phyloP scores from a whole-genome alignment of 2,113 vertebrate species.

The Falcunculus frontatus region DNA sequence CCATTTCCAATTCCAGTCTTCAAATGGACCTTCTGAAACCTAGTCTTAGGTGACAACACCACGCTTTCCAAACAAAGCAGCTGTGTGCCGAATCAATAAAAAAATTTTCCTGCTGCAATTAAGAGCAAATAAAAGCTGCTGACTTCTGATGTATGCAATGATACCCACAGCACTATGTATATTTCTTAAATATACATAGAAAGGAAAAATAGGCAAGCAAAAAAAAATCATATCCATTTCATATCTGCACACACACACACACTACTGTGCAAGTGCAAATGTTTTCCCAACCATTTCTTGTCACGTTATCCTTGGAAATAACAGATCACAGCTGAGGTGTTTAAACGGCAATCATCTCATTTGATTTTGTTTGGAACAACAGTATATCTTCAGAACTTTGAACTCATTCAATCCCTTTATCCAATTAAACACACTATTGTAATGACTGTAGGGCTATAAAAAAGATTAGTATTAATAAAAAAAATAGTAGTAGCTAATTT shows the following conservation, averaged over 20 bases:
- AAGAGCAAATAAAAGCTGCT: slow-evolving; percentile 54
- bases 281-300: slow-evolving; percentile 34
- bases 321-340: neutral
- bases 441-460: neutral
- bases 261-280: slow-evolving; percentile 24
- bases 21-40: neutral
- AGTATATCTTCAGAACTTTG: slow-evolving; percentile 17
- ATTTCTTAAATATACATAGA: slow-evolving; percentile 71
- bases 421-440: neutral
- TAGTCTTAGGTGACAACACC: neutral
- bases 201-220: slow-evolving; percentile 21
- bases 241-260: neutral
- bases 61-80: slow-evolving; percentile 9
- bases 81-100: neutral
- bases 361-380: slow-evolving; percentile 46
- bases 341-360: neutral
- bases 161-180: slow-evolving; percentile 63
- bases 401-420: neutral
- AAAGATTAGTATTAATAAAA: neutral
- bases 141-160: slow-evolving; percentile 61
- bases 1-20: neutral
- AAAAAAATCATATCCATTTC: neutral
- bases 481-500: neutral
- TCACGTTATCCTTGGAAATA: neutral
- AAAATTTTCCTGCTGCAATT: neutral